Evolutionary conservation across 2,888 invertebrate species (phyloP).

Genomic region (Germaria angustata): DNA sequence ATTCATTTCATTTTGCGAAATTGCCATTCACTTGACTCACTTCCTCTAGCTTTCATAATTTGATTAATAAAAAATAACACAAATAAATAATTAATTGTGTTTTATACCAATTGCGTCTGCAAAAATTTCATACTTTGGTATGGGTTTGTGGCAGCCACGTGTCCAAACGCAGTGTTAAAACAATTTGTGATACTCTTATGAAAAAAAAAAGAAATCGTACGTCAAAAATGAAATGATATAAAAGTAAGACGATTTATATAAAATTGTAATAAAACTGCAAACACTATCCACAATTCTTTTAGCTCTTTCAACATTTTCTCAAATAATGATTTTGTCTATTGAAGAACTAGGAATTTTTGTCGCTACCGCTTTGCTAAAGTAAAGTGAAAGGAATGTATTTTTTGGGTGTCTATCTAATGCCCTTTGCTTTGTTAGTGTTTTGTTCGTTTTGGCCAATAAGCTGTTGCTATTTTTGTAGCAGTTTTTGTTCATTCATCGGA

Average conservation of each 20-base stretch:
- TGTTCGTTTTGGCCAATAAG: slow-evolving; percentile 24
- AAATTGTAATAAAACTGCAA: background rate
- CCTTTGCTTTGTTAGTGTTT: background rate
- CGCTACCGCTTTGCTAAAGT: background rate
- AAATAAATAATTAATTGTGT: slow-evolving; percentile 1
- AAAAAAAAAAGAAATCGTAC: background rate
- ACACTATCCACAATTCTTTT: slow-evolving; percentile 25
- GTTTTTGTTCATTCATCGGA: background rate
- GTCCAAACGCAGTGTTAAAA: background rate
- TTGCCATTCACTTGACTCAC: background rate
- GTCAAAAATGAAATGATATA: slow-evolving; percentile 27
- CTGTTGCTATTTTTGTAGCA: slow-evolving; percentile 44
- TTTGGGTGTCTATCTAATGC: background rate
- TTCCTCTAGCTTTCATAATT: slow-evolving; percentile 7
- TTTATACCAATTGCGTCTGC: slow-evolving; percentile 4
- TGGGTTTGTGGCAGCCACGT: slow-evolving; percentile 34
- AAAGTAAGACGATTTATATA: background rate
- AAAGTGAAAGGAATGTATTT: background rate
- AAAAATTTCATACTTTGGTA: slow-evolving; percentile 12
- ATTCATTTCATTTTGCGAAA: slow-evolving; percentile 9
- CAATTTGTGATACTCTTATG: no score
- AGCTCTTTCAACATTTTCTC: slow-evolving; percentile 39
- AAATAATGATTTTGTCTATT: background rate
- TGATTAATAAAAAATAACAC: background rate
- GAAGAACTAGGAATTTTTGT: background rate